Base-by-base conservation (phyloP, 2,113 vertebrate genomes). In the Strix uralensis region DNA sequence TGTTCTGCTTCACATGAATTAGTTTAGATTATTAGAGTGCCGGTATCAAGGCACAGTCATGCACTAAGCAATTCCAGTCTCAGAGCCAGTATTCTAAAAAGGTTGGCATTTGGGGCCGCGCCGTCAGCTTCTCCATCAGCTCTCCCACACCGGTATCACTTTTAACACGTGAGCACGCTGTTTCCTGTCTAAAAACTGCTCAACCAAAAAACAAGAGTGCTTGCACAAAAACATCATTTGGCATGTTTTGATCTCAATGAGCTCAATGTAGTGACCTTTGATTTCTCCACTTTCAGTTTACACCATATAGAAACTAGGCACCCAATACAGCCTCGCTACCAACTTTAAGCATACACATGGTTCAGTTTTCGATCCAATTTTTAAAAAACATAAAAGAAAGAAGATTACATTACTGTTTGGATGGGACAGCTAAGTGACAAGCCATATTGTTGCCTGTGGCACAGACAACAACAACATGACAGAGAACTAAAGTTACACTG, bases 131-230 rank as follows among this genome's bases (percentile, higher is more conserved):
- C 80, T 27, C 62, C 78, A 34, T 3, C 46, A 42, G 30, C 85
- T 81, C 88, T 81, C 42, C 55, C 51, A 19, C 42, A 54, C 44
- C 63, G 13, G 18, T 3, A 66, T 55, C 57, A 30, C 72, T 26
- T 69, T 15, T 59, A 38, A 38, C 25, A 92, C 0, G 0, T 13
- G 29, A 67, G 30, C 22, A 4, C 6, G 14, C 29, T 4, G 47
- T 30, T 89, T 95, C 89, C 93, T 57, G 32, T 8, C 83, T 81
- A 44, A 54, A 74, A 88, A 23, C 61, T 11, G 30, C 36, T 81
- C 79, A 51, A 34, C 4, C 29, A 65, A 83, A 90, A 74, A 34
- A 2, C 81, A 30, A 36, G 21, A 61, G 30, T 4, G 22, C 65
- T 88, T 51, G 72, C 63, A 36, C 26, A 47, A 51, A 86, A 81